phyloP scores from a whole-genome alignment of 2,888 invertebrate species.

The Tortrix viridana region DNA sequence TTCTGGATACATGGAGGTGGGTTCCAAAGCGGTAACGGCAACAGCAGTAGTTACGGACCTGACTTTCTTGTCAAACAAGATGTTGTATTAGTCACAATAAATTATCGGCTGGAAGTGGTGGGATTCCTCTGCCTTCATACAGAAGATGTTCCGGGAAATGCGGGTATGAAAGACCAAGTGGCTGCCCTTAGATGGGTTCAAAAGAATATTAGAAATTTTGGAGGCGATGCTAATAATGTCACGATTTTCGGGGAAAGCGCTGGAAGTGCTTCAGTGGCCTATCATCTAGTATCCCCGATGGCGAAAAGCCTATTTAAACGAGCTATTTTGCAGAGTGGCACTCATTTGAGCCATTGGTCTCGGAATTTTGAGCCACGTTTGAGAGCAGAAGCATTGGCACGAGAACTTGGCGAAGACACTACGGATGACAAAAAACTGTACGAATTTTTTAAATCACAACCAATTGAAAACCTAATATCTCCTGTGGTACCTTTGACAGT shows the following conservation, averaged over 20 bases:
- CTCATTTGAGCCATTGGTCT: slow-evolving; percentile 83
- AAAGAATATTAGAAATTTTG: slow-evolving; percentile 47
- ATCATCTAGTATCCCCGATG: slow-evolving; percentile 47
- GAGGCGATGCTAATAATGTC: slow-evolving; percentile 53
- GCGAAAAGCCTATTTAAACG: slow-evolving; percentile 44
- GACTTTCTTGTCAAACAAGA: slow-evolving; percentile 50
- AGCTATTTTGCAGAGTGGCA: slow-evolving; percentile 86
- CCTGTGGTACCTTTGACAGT: slow-evolving; percentile 16
- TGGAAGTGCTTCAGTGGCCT: slow-evolving; percentile 41
- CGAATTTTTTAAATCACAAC: slow-evolving; percentile 37
- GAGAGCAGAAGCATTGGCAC: slow-evolving; percentile 45
- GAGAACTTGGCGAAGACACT: slow-evolving; percentile 24
- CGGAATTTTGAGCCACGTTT: slow-evolving; percentile 69
- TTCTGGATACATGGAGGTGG: slow-evolving; percentile 51
- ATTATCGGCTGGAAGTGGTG: slow-evolving; percentile 53
- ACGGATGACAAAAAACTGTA: slow-evolving; percentile 37
- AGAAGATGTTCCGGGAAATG: slow-evolving; percentile 54
- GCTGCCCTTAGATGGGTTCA: slow-evolving; percentile 52
- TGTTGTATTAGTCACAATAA: slow-evolving; percentile 50
- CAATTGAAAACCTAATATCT: slow-evolving; percentile 31
- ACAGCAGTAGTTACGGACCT: slow-evolving; percentile 49
- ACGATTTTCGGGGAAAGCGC: slow-evolving; percentile 53
- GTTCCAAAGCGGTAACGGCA: slow-evolving; percentile 48
- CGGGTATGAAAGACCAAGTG: slow-evolving; percentile 57
- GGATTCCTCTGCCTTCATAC: slow-evolving; percentile 53